A percentile compares a stretch with the other conserved stretches of the same genome.
Evolutionary conservation across 2,888 invertebrate genomes (phyloP).

Genomic region (Xanthia icteritia): DNA sequence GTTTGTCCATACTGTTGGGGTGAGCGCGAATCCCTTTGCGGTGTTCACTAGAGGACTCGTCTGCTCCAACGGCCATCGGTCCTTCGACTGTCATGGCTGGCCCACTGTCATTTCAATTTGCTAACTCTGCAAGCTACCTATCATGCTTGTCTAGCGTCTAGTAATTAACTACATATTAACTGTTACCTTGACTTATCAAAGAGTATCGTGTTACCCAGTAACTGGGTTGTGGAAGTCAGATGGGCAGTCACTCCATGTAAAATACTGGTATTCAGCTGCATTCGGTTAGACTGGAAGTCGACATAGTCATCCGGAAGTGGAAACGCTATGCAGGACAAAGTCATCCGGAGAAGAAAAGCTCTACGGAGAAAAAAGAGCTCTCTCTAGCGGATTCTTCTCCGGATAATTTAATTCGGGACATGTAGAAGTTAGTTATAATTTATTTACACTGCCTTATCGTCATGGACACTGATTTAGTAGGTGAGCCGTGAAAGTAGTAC

Average conservation of each 20-base stretch:
- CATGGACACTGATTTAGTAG: slow-evolving; percentile 19
- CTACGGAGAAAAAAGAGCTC: too few relatives aligned
- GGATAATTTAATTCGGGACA: neutral
- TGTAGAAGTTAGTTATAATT: neutral
- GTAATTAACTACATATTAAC: neutral
- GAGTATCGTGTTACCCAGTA: neutral
- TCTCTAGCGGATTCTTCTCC: too few relatives aligned
- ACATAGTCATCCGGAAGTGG: too few relatives aligned
- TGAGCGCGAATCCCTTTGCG: too few relatives aligned
- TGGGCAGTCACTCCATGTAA: neutral
- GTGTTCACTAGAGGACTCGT: neutral
- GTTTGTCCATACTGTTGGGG: too few relatives aligned
- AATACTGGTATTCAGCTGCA: neutral
- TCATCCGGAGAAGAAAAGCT: too few relatives aligned
- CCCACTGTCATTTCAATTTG: neutral
- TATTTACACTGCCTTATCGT: slow-evolving; percentile 16
- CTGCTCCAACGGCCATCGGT: too few relatives aligned
- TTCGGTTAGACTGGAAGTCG: too few relatives aligned
- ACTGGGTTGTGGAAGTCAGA: neutral
- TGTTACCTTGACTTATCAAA: neutral
- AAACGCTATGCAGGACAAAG: neutral
- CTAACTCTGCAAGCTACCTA: neutral
- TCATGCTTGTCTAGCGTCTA: neutral
- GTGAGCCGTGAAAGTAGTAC: slow-evolving; percentile 33
- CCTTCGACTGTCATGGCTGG: neutral